phyloP scores from a whole-genome alignment of 2,797 vertebrate species.

The Acanthurus lineatus region DNA sequence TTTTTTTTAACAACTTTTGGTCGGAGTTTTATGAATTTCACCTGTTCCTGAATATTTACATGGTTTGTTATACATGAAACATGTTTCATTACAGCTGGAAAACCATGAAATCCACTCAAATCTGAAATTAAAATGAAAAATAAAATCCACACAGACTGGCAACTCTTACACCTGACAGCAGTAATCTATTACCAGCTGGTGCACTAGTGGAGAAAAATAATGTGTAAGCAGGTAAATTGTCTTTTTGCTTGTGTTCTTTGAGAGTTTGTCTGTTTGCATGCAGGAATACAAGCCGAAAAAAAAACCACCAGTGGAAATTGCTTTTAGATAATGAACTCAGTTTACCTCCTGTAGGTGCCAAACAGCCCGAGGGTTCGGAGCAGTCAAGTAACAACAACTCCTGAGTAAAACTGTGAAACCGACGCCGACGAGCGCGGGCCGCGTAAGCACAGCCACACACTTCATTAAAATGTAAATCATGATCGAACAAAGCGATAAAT shows the following conservation, averaged over 20 bases:
- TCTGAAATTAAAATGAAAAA: conserved; percentile 8
- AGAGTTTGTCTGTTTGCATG: conserved; percentile 65
- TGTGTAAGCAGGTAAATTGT: conserved; percentile 33
- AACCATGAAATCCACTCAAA: conserved; percentile 47
- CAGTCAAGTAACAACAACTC: conserved; percentile 81
- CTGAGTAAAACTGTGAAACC: conserved; percentile 70
- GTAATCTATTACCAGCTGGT: conserved; percentile 19
- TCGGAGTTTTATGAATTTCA: conserved; percentile 38
- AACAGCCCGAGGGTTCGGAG: conserved; percentile 76
- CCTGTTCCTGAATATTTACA: conserved; percentile 43
- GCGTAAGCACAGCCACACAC: conserved; percentile 60
- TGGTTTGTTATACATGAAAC: conserved; percentile 30
- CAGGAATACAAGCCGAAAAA: conserved; percentile 49
- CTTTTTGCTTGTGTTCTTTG: conserved; percentile 35
- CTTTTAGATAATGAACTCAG: conserved; percentile 79
- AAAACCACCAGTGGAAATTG: conserved; percentile 71
- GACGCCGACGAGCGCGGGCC: conserved; percentile 69
- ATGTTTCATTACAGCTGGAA: conserved; percentile 29
- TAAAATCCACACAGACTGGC: background rate
- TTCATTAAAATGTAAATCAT: conserved; percentile 75
- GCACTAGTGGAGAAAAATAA: conserved; percentile 17
- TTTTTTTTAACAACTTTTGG: conserved; percentile 21
- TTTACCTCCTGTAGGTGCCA: conserved; percentile 74
- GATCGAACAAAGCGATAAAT: conserved; percentile 57
- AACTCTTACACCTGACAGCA: conserved; percentile 24